Conservation (phyloP, 1,140 invertebrate genomes). For the Aporrectodea caliginosa region DNA sequence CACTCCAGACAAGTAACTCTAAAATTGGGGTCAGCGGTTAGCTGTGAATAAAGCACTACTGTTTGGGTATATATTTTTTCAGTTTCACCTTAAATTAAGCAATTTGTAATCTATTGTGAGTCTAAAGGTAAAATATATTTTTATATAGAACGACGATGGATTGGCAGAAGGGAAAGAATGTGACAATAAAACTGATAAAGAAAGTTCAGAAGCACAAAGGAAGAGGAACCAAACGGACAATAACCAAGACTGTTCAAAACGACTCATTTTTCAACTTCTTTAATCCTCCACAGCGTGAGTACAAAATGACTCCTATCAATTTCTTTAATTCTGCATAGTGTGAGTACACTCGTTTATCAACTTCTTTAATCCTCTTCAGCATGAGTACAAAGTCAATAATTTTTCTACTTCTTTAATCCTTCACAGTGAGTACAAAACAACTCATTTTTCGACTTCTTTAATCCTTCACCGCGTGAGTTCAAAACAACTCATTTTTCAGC, state of each 20-base stretch:
- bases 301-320: background rate
- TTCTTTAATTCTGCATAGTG: no score
- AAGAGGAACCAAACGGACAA: constrained; percentile 80
- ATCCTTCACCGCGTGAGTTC: constrained; percentile 57
- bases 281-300: constrained; percentile 60
- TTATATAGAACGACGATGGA: constrained; percentile 70
- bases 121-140: no score
- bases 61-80: no score
- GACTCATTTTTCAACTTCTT: constrained; percentile 99
- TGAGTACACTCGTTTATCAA: no score
- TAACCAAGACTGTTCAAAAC: constrained; percentile 82
- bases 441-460: constrained; percentile 99
- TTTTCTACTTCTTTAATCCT: no score
- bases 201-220: constrained; percentile 97
- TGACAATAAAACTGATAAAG: constrained; percentile 92
- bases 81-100: no score
- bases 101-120: constrained; percentile 15
- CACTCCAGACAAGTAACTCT: no score
- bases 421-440: constrained; percentile 70
- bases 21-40: no score
- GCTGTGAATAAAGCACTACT: no score
- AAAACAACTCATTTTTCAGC: background rate
- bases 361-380: no score
- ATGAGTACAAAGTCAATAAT: no score
- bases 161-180: constrained; percentile 95